Base-by-base conservation (phyloP, 2,113 vertebrate species). In the Meleagris gallopavo region DNA sequence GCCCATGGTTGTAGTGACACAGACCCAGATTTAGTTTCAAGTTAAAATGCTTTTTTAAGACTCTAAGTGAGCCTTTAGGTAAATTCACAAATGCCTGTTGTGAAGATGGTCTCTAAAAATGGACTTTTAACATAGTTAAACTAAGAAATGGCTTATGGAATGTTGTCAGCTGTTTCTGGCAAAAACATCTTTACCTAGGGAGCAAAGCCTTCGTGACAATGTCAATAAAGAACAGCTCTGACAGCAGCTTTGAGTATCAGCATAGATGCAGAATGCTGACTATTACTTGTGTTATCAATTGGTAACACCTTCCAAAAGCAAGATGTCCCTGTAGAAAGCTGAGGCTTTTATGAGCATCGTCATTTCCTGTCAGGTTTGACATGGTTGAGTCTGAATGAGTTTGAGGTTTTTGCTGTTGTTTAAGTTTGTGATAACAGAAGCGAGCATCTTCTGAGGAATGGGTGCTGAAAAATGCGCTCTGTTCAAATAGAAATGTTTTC, bases 141-240 rank as follows among this genome's bases (percentile, higher is more conserved):
- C 50, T 45, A 57, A 93, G 73, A 72, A 93, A 88, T 21, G 18
- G 29, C 64, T 80, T 7, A 15, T 45, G 6, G 50, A 62, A 78
- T 60, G 16, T 83, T 88, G 89, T 48, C 91, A 91, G 43, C 60
- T 80, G 3, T 43, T 89, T 84, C 89, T 96, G 91, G 66, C 85
- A 83, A 83, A n/a, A 83, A 89, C 3, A 64, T 60, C 55, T 93
- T 72, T 95, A 84, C 61, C 54, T 65, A 0, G 0, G 46, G 82
- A 95, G 85, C 72, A 66, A 32, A 94, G 85, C 36, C 40, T 64
- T 94, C 52, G 29, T 9, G 72, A 48, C 30, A 73, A 19, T 94
- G 86, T 93, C 95, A 93, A 90, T 95, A 93, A 95, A 86, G 41
- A 71, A 67, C 20, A 64, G 75, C 64, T 96, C 87, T 97, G 94